Base-by-base conservation (phyloP, 2,113 vertebrate species). In the Taxidea taxus region DNA sequence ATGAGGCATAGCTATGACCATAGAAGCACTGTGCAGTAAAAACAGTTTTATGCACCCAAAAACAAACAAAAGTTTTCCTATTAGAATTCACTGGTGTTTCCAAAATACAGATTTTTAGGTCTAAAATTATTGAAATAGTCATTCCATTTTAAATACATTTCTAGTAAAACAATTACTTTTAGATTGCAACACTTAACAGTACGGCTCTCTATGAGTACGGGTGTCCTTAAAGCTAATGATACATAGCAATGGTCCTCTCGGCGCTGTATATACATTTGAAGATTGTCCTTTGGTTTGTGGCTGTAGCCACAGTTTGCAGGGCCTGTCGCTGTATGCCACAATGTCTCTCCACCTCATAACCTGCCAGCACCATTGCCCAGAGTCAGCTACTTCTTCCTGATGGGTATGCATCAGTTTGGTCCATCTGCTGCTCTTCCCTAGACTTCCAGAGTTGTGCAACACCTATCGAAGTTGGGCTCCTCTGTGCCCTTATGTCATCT, bases 211-310 rank as follows among this genome's bases (percentile, higher is more conserved):
- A 0, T 29, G 29, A 72, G 27, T n/a, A 3, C 25, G 44, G 37
- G 64, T 27, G 3, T 16, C 3, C 51, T 64, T 62, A 9, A 39
- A n/a, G 60, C 31, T 60, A 39, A 2, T 42, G n/a, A 11, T 31
- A 3, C 0, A 2, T 58, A 64, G 29, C 34, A 87, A 0, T 37
- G 39, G 11, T 54, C 13, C 39, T 92, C 89, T 66, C 37, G 1
- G 21, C 20, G 14, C 44, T 34, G 21, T 88, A 25, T 88, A 25
- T 68, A 29, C 66, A 44, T 87, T 54, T 70, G 84, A 97, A 97
- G 95, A 97, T 51, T 81, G 10, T 80, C 72, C 92, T 96, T 91
- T 84, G 87, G 54, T 95, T 93, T 94, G 92, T 96, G 92, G 74
- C 97, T 34, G 0, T 64, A 70, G 87, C 90, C 96, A 91, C 64